phyloP scores from a whole-genome alignment of 2,113 vertebrate genomes.

The Pangasianodon hypophthalmus region DNA sequence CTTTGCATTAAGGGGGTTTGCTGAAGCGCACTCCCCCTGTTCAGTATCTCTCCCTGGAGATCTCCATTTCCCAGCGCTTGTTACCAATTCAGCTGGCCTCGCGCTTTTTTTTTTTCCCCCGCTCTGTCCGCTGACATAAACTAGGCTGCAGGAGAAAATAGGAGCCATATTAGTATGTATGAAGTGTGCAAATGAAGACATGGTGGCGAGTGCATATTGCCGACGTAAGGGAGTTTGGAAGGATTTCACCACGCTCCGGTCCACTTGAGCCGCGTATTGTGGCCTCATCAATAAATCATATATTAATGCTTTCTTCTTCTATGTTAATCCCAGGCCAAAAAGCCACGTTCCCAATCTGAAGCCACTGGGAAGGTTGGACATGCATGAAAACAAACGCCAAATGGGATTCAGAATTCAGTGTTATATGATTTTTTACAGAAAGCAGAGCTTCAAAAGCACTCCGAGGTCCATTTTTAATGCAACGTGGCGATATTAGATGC shows the following conservation, averaged over 20 bases:
- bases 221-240: conserved; percentile 68
- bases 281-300: conserved; percentile 74
- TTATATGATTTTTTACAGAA: background rate
- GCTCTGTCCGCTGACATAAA: conserved; percentile 48
- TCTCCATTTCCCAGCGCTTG: conserved; percentile 51
- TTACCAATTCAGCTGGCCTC: conserved; percentile 55
- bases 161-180: conserved; percentile 70
- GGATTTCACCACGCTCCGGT: conserved; percentile 64
- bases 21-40: conserved; percentile 43
- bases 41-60: conserved; percentile 46
- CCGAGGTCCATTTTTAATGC: background rate
- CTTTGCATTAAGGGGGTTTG: conserved; percentile 34
- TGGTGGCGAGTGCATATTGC: conserved; percentile 67
- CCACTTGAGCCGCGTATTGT: conserved; percentile 68
- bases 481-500: background rate
- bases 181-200: conserved; percentile 70
- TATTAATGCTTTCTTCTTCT: conserved; percentile 66
- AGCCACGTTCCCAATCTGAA: conserved; percentile 53
- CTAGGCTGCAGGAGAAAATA: conserved; percentile 49
- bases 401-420: conserved; percentile 31
- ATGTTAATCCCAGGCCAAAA: conserved; percentile 59
- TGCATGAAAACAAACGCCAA: conserved; percentile 57
- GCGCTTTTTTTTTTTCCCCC: background rate
- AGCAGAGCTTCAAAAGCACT: background rate
- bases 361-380: conserved; percentile 51